Percentiles rank a stretch among this genome's conserved stretches.
Conservation (phyloP, 2,113 vertebrate genomes). For the Formicarius rufipectus region DNA sequence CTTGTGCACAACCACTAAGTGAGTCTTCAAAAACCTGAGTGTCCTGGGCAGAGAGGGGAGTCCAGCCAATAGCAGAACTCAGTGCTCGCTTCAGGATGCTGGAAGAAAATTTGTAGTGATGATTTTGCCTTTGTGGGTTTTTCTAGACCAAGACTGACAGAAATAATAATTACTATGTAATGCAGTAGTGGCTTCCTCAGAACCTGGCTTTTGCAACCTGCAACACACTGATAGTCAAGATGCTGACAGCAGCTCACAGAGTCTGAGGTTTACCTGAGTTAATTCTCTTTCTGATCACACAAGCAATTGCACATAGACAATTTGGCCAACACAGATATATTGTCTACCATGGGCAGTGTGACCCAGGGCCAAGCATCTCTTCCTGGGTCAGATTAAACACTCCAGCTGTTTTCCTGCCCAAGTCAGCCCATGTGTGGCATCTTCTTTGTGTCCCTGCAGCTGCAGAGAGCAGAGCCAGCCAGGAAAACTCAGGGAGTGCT, state of each 20-base stretch:
- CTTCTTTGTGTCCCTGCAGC: rapidly evolving
- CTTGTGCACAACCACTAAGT: background rate
- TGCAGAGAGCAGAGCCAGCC: background rate
- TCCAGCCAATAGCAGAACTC: background rate
- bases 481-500: background rate
- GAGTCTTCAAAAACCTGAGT: background rate
- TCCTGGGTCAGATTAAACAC: rapidly evolving
- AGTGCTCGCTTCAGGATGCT: background rate
- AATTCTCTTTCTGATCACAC: background rate
- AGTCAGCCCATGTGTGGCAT: background rate
- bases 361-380: rapidly evolving
- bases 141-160: background rate
- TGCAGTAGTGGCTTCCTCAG: background rate
- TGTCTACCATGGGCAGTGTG: background rate
- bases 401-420: background rate
- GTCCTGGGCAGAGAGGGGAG: background rate
- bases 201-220: background rate
- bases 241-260: background rate
- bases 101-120: background rate
- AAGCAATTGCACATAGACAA: background rate
- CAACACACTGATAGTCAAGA: background rate
- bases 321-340: background rate
- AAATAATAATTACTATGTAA: background rate
- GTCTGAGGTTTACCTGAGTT: background rate
- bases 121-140: background rate